Evolutionary conservation across 2,113 vertebrate genomes (phyloP), one percentile per base, ranked within the genome.

Genomic region (Osmerus mordax): DNA sequence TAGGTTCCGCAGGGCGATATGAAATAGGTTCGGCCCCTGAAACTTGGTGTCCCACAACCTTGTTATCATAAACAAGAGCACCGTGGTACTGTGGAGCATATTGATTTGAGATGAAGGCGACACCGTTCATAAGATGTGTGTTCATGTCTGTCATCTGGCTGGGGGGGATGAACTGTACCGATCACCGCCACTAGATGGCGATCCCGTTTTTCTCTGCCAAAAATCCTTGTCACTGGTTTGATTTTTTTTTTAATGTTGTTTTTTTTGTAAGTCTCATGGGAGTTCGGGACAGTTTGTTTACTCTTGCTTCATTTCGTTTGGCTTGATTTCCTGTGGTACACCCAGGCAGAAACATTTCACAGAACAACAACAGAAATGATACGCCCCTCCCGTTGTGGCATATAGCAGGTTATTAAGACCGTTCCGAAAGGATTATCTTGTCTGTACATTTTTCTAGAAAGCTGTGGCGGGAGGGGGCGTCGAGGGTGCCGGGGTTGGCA

Each of bases 121-220:
- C 41, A 47, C 41, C 41, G 41, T 11, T 47, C 41, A 12, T 47
- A 11, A 47, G 9, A 5, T 12, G 8, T 12, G 41, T 12, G 41
- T 12, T 47, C 41, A 1, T 7, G 41, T 47, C 2, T 2, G 41
- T 47, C 41, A 47, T 47, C 9, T 12, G 9, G 41, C 41, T 47
- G 41, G 41, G 41, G 36, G 41, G 41, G 9, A 11, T 5, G 41
- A 12, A 11, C 2, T 47, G 41, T 47, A 47, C 41, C 41, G 8
- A 11, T 47, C 41, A 47, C 8, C n/a, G 18, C 79, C 87, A 83
- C 76, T 64, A 65, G 87, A 75, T 32, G 87, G 76, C 0, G 79
- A 81, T 81, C 72, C 54, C 75, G 82, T 1, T 25, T 29, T 32
- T 47, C 29, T 29, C 4, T 47, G 41, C 41, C 9, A 11, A 11